Conservation (phyloP, 1,140 invertebrate species). For the Vanessa tameamea region DNA sequence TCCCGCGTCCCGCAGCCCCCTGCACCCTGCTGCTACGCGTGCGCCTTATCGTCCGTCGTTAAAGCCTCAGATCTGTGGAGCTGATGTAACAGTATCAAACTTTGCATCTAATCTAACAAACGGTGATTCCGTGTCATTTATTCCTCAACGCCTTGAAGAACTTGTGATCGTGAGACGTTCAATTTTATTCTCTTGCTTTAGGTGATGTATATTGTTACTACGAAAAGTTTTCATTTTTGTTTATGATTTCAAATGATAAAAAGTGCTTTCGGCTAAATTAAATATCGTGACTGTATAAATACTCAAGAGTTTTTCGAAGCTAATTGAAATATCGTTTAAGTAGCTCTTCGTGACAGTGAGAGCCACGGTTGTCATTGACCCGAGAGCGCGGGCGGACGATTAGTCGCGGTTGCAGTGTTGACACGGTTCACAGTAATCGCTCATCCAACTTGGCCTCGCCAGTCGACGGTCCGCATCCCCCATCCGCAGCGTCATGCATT, state of each 20-base stretch:
- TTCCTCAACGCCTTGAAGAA: constrained; percentile 11
- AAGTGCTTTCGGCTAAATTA: too few relatives aligned
- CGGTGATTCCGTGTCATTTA: constrained; percentile 7
- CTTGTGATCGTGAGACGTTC: constrained; percentile 38
- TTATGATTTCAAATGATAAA: too few relatives aligned
- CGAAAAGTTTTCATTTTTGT: too few relatives aligned
- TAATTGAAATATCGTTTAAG: constrained; percentile 23
- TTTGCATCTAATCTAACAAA: constrained; percentile 8
- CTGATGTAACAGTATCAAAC: constrained; percentile 34
- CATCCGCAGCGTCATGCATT: not conserved
- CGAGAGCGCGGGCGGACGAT: constrained; percentile 57
- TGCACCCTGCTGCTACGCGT: constrained; percentile 26
- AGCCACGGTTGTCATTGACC: constrained; percentile 71
- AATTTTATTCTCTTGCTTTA: constrained; percentile 35
- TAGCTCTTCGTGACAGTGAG: constrained; percentile 39
- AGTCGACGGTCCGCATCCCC: constrained; percentile 13
- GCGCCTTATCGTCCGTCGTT: constrained; percentile 31
- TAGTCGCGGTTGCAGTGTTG: constrained; percentile 64
- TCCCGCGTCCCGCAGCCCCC: constrained; percentile 37
- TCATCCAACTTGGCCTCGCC: constrained; percentile 69
- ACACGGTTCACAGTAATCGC: constrained; percentile 70
- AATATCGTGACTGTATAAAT: too few relatives aligned
- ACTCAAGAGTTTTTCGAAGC: not conserved
- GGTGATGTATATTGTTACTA: constrained; percentile 16
- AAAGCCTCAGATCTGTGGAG: constrained; percentile 11